A percentile compares a stretch with the other conserved stretches of the same genome.
Evolutionary conservation across 2,797 vertebrate genomes (phyloP).

Genomic region (Leuciscus waleckii): DNA sequence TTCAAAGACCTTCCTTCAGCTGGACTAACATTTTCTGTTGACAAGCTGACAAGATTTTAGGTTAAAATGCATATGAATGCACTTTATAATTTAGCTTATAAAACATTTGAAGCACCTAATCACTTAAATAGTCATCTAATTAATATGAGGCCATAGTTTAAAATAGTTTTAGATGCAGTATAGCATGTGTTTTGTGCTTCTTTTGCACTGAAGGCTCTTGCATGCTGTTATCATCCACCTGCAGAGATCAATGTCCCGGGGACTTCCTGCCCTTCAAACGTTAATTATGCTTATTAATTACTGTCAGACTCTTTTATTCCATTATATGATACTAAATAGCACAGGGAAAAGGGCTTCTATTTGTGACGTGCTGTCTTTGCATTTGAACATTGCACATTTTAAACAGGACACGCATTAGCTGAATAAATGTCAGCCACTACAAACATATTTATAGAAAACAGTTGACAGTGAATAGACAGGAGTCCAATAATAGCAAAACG

Average conservation of each 20-base stretch:
- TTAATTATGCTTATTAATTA: slow-evolving; percentile 76
- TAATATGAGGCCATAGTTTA: not conserved
- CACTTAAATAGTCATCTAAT: not conserved
- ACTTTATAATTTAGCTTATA: not conserved
- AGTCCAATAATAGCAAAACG: no score
- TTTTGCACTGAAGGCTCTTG: not conserved
- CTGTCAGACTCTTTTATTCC: slow-evolving; percentile 67
- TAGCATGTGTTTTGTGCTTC: not conserved
- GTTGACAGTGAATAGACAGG: no score
- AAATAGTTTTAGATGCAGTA: not conserved
- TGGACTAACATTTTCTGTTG: not conserved
- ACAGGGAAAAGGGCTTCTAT: no score
- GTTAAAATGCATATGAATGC: not conserved
- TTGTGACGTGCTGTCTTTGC: no score
- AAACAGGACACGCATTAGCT: no score
- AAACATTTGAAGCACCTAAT: not conserved
- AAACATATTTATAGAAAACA: no score
- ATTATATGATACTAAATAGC: no score
- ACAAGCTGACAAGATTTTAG: not conserved
- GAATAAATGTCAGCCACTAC: no score
- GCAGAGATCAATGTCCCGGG: slow-evolving; percentile 39
- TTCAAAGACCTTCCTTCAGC: not conserved
- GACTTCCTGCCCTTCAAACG: slow-evolving; percentile 68
- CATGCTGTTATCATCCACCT: slow-evolving; percentile 37
- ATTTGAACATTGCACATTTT: no score